Base-by-base conservation (phyloP, 2,113 vertebrate genomes). In the Macroglossus sobrinus region DNA sequence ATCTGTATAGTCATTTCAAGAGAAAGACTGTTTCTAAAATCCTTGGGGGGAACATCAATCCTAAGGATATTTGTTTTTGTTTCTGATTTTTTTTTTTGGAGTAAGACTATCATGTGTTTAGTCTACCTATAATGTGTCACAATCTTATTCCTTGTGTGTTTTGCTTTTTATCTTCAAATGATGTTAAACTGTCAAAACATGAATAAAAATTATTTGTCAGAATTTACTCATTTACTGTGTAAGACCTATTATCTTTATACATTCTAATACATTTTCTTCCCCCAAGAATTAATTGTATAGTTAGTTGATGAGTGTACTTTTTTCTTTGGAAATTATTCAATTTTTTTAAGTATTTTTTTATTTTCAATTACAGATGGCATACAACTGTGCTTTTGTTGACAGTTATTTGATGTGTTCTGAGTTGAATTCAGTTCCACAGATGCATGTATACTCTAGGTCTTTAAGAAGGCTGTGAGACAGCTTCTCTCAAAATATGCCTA, bases 381-480 rank as follows among this genome's bases (percentile, higher is more conserved):
- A 50, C 14, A 50, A 15, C 50, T 92, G 21, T 81, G 19, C 21
- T 71, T 95, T 81, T 93, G 61, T 86, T 79, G 21, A 53, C 59
- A 95, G n/a, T 95, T 84, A 89, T 81, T 81, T 95, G 85, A 85
- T 93, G 19, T 87, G 33, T 93, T 92, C 30, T 66, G 55, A 96
- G 61, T 91, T 95, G 57, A 95, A 93, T 88, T 96, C 81, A 79
- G 4, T 72, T 95, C 59, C 33, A 74, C n/a, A 95, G 45, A 38
- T 71, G 53, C 2, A 4, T 88, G 14, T 80, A 47, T 76, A 88
- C 24, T 79, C 69, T 47, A 91, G 55, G 43, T 93, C 43, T 74
- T 95, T 35, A 95, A 82, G 64, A 50, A 91, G 47, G 12, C 33
- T 90, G 3, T 30, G 64, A 33, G 61, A 72, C 66, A 96, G 21